Evolutionary conservation across 1,140 invertebrate genomes (phyloP), one percentile per base, ranked within the genome.

Genomic region (Thereuonema tuberculata): DNA sequence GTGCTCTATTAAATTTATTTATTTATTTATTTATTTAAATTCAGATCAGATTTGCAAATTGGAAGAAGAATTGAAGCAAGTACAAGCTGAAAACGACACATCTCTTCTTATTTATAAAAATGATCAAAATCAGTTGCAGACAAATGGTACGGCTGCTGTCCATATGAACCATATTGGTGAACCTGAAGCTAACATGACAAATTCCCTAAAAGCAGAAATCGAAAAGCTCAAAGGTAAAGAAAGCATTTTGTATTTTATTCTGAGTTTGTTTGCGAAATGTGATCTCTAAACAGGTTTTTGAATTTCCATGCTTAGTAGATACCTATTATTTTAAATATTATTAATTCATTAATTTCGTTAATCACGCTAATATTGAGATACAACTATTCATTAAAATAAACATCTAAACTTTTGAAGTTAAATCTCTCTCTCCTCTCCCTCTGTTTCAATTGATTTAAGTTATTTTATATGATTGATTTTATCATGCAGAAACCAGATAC

Each of bases 211-310:
- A 58, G 24, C 23, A 26, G 65, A 68, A 48, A 59, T 66, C 21
- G 62, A 62, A 15, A 65, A 66, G 17, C 59, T 67, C 20, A 63
- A 64, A 66, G 65, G 67, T 67, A 59, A 43, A 43, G 37, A 43
- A 43, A 43, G n/a, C n/a, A 43, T 43, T 59, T 31, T 60, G 28
- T 49, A 61, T 47, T 24, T 20, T 46, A 23, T 23, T 37, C 31
- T 25, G 21, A 37, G 29, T 21, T 58, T 62, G 61, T 3, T 63
- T 31, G 61, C 62, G 48, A 55, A 59, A 29, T 63, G 1, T 25
- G 54, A 25, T 56, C 9, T 15, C 27, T 14, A 31, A 61, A 12
- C 2, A 37, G 1, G 20, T 15, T 2, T 57, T 53, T 28, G 50
- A 23, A 48, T 23, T 23, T 60, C 3, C 26, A 28, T 59, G 23